Conservation (phyloP, 1,140 invertebrate species). For the Vanessa tameamea region DNA sequence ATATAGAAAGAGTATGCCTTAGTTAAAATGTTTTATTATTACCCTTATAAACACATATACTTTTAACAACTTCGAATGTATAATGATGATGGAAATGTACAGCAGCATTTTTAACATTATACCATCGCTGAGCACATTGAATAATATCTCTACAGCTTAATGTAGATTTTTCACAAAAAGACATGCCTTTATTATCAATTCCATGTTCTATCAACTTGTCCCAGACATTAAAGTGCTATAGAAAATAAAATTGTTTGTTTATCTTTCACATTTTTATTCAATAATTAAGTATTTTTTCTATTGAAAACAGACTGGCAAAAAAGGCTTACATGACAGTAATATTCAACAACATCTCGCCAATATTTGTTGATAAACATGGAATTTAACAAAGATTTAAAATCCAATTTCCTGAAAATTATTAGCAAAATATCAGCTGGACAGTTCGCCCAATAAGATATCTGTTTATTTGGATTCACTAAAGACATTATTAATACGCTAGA, state of each 20-base stretch:
- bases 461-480: background rate
- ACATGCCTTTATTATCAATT: slow-evolving; percentile 37
- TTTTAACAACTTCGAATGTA: slow-evolving; percentile 33
- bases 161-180: slow-evolving; percentile 39
- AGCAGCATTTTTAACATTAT: slow-evolving; percentile 29
- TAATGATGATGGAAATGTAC: slow-evolving; percentile 26
- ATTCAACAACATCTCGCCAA: slow-evolving; percentile 46
- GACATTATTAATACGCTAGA: slow-evolving; percentile 7
- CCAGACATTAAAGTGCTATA: slow-evolving; percentile 44
- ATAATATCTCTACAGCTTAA: slow-evolving; percentile 37
- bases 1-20: background rate
- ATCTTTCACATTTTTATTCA: no score
- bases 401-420: slow-evolving; percentile 46
- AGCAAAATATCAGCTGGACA: slow-evolving; percentile 52
- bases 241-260: background rate
- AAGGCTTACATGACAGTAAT: slow-evolving; percentile 44
- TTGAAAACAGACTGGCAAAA: no score
- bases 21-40: slow-evolving; percentile 19
- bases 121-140: slow-evolving; percentile 41
- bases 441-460: slow-evolving; percentile 35
- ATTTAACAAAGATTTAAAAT: slow-evolving; percentile 41
- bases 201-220: slow-evolving; percentile 25
- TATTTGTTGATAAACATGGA: slow-evolving; percentile 47
- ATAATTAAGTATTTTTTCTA: no score
- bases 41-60: slow-evolving; percentile 50